A percentile compares a stretch with the other conserved stretches of the same genome.
Evolutionary conservation across 2,797 vertebrate species (phyloP).

Genomic region (Apodemus agrarius): DNA sequence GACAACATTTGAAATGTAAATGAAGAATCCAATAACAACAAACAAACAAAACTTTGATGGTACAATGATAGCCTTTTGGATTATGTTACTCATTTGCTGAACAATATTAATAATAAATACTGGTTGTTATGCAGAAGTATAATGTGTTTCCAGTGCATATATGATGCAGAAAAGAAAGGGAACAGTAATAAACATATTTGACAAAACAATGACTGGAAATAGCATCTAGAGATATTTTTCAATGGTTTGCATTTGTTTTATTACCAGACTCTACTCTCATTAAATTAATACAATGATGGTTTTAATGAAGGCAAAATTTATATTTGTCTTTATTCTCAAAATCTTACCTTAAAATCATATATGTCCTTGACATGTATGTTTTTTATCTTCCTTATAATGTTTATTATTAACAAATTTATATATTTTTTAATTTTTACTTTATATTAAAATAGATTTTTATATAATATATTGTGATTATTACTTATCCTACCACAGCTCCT

Average conservation of each 20-base stretch:
- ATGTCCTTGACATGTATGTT: background rate
- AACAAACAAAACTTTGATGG: no score
- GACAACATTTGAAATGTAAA: no score
- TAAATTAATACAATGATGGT: background rate
- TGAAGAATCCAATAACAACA: no score
- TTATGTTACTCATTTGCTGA: background rate
- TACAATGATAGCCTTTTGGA: background rate
- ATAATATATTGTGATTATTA: background rate
- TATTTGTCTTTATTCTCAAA: background rate
- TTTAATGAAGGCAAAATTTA: background rate
- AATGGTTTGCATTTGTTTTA: background rate
- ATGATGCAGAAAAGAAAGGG: background rate
- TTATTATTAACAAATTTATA: background rate
- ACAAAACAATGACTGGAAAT: background rate
- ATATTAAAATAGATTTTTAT: background rate
- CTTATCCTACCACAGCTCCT: background rate
- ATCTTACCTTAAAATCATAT: background rate
- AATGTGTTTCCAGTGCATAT: background rate
- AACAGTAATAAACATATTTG: background rate
- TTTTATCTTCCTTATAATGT: background rate
- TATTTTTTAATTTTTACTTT: background rate
- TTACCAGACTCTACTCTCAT: background rate
- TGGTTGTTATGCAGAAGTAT: background rate
- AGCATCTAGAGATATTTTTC: background rate
- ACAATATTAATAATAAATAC: background rate